Evolutionary conservation across 2,888 invertebrate genomes (phyloP).

Genomic region (Colostygia pectinataria): DNA sequence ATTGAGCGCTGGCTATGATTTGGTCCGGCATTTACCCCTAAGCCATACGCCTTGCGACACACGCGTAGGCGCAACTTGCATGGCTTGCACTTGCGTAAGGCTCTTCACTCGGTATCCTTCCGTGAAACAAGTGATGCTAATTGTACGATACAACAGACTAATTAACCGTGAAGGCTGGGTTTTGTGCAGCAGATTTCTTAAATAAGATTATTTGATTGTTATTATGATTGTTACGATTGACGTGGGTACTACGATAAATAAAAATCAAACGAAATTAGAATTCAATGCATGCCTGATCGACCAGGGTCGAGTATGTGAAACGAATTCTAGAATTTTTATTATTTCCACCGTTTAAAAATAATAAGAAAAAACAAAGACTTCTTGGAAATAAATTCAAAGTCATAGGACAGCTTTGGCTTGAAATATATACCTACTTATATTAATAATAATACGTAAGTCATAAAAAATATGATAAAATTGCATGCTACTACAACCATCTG

Average conservation of each 20-base stretch:
- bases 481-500: no score
- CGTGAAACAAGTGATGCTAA: slow-evolving; percentile 58
- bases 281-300: no score
- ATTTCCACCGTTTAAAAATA: no score
- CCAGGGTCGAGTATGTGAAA: no score
- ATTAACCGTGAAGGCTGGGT: slow-evolving; percentile 66
- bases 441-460: no score
- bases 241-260: slow-evolving; percentile 15
- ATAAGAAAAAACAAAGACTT: background rate
- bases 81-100: slow-evolving; percentile 46
- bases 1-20: no score
- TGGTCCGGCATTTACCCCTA: background rate
- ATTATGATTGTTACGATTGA: slow-evolving; percentile 7
- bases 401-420: no score
- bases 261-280: background rate
- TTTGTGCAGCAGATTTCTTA: slow-evolving; percentile 25
- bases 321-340: no score
- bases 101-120: slow-evolving; percentile 47
- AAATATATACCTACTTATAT: no score
- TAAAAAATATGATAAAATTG: no score
- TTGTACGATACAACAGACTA: slow-evolving; percentile 62
- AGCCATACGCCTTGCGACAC: background rate
- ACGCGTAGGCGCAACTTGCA: slow-evolving; percentile 29
- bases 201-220: slow-evolving; percentile 16
- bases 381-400: background rate